Evolutionary conservation across 2,888 invertebrate species (phyloP).

Genomic region (Agrotis segetum): DNA sequence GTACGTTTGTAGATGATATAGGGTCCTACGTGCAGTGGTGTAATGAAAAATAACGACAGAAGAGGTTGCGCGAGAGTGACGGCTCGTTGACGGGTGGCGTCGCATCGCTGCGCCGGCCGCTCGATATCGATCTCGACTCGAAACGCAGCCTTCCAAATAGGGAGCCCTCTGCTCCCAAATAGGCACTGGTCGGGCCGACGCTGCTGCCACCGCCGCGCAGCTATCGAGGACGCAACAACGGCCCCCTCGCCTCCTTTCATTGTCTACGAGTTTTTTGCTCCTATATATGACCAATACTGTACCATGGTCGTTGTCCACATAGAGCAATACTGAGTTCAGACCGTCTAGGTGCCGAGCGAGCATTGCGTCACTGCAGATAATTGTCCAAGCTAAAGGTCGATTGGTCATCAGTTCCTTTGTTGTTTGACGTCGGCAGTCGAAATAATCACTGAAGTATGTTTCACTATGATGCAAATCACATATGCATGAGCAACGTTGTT

Average conservation of each 20-base stretch:
- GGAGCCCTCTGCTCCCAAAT: conserved; percentile 85
- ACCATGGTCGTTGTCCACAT: conserved; percentile 55
- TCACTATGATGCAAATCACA: conserved; percentile 45
- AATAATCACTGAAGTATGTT: conserved; percentile 57
- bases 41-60: conserved; percentile 74
- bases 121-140: conserved; percentile 87
- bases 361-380: conserved; percentile 65
- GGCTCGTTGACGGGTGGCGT: conserved; percentile 77
- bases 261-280: conserved; percentile 83
- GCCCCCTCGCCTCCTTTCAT: conserved; percentile 82
- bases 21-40: conserved; percentile 50
- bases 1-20: conserved; percentile 29
- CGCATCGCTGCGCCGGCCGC: conserved; percentile 69
- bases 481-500: conserved; percentile 22
- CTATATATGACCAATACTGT: conserved; percentile 75
- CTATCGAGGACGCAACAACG: conserved; percentile 83
- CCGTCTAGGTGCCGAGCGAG: conserved; percentile 46
- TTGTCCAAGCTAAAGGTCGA: conserved; percentile 67
- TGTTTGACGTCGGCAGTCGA: conserved; percentile 60
- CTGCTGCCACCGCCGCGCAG: conserved; percentile 61
- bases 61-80: conserved; percentile 78
- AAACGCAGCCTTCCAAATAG: conserved; percentile 89
- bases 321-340: conserved; percentile 36
- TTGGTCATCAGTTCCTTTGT: conserved; percentile 67
- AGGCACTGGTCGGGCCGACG: conserved; percentile 81